Evolutionary conservation across 2,113 vertebrate genomes (phyloP).

Genomic region (Capreolus pygargus): DNA sequence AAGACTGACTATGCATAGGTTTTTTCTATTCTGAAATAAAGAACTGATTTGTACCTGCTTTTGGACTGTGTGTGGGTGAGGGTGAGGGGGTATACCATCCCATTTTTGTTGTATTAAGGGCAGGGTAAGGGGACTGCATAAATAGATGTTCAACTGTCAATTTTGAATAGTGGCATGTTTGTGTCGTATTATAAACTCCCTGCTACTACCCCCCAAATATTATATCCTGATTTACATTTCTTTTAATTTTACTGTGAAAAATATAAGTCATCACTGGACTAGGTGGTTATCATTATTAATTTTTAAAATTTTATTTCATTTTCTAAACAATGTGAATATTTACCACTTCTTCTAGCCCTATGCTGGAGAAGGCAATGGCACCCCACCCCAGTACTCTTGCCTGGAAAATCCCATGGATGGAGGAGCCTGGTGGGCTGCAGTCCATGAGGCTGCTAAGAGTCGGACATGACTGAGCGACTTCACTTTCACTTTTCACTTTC

Average conservation of each 20-base stretch:
- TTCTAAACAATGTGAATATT: neutral
- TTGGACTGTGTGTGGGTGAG: neutral
- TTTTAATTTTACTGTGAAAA: constrained; percentile 26
- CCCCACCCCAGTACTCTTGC: too few relatives aligned
- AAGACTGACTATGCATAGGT: neutral
- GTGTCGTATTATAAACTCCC: neutral
- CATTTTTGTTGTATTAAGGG: neutral
- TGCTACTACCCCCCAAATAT: neutral
- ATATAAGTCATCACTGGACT: neutral
- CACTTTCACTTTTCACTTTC: too few relatives aligned
- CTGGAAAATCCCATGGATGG: too few relatives aligned
- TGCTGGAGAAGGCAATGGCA: neutral
- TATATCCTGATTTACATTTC: neutral
- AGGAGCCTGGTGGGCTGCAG: too few relatives aligned
- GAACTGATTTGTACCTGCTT: neutral
- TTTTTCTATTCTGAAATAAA: neutral
- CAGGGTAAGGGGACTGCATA: neutral
- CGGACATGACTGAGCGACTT: too few relatives aligned
- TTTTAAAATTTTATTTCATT: neutral
- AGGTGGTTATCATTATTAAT: neutral
- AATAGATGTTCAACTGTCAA: neutral
- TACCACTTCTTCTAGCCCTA: neutral
- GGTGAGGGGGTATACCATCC: neutral
- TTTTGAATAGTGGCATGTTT: neutral
- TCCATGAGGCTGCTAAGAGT: too few relatives aligned